These are phyloP conservation scores for Lamellibrachia satsuma DNA, from an alignment of 2,888 invertebrate species.

Conservation along the genomic window DNA sequence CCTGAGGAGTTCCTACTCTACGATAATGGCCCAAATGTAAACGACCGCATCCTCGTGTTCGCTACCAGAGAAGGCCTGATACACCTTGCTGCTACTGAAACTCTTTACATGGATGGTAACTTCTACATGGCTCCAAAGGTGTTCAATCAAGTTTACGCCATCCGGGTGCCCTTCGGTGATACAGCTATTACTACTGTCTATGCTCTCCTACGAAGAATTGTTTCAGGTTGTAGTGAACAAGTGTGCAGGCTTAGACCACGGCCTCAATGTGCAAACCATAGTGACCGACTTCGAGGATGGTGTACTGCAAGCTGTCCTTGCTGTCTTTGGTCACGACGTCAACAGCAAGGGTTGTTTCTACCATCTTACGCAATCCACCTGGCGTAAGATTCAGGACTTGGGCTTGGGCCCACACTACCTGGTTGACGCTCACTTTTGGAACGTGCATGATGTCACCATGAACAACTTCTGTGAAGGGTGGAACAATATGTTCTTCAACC, in stretches of 20 bases:
- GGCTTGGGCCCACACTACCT: not conserved
- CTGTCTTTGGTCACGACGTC: not conserved
- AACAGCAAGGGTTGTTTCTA: constrained; percentile 20
- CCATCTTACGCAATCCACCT: constrained; percentile 20
- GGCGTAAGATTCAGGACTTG: constrained; percentile 18
- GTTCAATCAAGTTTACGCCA: not conserved
- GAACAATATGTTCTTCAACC: no score
- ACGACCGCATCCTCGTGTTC: not conserved
- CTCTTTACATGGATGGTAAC: constrained; percentile 14
- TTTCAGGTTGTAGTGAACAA: constrained; percentile 1
- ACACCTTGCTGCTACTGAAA: not conserved
- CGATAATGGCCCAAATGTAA: not conserved
- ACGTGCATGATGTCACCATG: no score
- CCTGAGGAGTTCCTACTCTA: not conserved
- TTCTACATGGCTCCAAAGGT: not conserved
- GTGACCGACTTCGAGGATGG: constrained; percentile 1
- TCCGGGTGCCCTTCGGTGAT: not conserved
- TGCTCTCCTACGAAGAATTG: not conserved
- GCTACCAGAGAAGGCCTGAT: not conserved
- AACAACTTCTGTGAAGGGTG: no score
- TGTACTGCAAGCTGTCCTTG: not conserved
- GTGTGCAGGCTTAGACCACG: not conserved
- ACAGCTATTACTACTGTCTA: no score
- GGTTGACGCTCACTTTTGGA: not conserved
- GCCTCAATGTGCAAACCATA: not conserved